A percentile compares a stretch with the other conserved stretches of the same genome.
Conservation (phyloP, 2,113 vertebrate species). For the Sula dactylatra region DNA sequence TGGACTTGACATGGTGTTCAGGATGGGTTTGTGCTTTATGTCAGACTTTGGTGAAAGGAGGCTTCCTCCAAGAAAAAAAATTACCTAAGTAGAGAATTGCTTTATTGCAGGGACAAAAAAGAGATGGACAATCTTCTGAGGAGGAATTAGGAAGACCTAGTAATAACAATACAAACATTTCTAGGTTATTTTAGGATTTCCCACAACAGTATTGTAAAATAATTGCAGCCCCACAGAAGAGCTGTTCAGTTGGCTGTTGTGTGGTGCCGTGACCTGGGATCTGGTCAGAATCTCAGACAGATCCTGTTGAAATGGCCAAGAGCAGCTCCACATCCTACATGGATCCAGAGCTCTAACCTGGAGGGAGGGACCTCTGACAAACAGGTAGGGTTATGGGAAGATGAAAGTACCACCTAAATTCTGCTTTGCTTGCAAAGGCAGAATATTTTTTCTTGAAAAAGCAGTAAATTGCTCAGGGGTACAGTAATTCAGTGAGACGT, state of each 20-base stretch:
- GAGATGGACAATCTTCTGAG: background rate
- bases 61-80: background rate
- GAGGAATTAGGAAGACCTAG: background rate
- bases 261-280: background rate
- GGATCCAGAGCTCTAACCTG: background rate
- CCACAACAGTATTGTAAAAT: background rate
- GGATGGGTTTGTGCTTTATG: background rate
- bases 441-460: background rate
- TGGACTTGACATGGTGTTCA: background rate
- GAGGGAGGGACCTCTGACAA: background rate
- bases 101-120: background rate
- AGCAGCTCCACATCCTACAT: fast-evolving
- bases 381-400: background rate
- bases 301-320: background rate
- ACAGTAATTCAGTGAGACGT: background rate
- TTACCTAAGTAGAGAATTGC: background rate
- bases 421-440: background rate
- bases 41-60: background rate
- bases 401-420: background rate
- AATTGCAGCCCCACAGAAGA: background rate
- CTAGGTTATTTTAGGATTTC: background rate
- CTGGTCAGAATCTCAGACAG: background rate
- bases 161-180: background rate
- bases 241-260: background rate
- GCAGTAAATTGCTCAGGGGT: background rate